Conservation (phyloP, 2,888 invertebrate species). For the Frankliniella intonsa region DNA sequence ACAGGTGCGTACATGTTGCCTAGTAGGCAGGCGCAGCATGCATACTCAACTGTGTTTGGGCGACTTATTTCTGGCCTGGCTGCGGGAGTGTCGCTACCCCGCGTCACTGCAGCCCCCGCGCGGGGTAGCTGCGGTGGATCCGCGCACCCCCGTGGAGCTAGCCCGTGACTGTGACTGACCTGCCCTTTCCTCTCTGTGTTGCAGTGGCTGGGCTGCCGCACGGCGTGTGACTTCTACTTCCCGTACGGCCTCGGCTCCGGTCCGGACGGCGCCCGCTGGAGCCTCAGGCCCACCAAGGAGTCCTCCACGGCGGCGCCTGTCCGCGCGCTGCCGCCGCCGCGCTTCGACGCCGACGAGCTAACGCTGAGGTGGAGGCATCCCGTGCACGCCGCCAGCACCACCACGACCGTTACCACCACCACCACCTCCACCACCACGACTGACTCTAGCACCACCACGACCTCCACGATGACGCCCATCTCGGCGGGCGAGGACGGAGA, state of each 20-base stretch:
- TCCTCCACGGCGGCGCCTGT: neutral
- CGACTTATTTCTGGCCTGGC: too few relatives aligned
- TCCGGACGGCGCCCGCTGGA: neutral
- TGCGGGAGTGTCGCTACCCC: too few relatives aligned
- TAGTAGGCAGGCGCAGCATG: too few relatives aligned
- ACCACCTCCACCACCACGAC: neutral
- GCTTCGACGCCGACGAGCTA: neutral
- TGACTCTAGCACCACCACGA: neutral
- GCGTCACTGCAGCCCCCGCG: too few relatives aligned
- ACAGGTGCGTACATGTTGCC: too few relatives aligned
- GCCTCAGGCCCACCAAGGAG: neutral
- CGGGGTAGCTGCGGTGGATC: too few relatives aligned
- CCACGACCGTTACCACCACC: neutral
- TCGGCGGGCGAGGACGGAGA: neutral
- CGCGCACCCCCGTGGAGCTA: too few relatives aligned
- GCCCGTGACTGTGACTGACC: too few relatives aligned
- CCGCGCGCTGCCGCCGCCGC: neutral
- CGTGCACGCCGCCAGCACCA: neutral
- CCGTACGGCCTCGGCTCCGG: neutral
- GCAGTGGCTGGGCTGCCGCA: neutral
- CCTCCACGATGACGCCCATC: neutral
- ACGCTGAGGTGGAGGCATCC: neutral
- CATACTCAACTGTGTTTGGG: too few relatives aligned
- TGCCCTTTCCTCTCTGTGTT: neutral
- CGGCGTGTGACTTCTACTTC: slow-evolving; percentile 16